Conservation (phyloP, 2,113 vertebrate genomes). For the Marmota monax region DNA sequence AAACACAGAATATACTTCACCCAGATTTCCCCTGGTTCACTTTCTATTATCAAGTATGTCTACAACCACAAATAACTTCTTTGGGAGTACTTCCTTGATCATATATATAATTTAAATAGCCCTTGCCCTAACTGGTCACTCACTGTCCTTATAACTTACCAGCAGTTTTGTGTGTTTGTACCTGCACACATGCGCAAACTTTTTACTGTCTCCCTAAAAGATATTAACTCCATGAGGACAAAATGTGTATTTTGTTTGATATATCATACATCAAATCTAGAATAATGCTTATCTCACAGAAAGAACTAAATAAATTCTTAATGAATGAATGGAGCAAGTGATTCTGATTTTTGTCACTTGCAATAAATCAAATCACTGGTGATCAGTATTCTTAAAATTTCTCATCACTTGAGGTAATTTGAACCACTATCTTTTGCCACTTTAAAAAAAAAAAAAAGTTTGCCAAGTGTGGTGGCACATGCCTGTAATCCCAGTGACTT, state of each 20-base stretch:
- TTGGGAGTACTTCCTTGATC: not conserved
- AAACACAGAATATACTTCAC: not conserved
- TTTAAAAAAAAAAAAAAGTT: too few species aligned
- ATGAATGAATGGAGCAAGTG: not conserved
- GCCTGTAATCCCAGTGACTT: too few species aligned
- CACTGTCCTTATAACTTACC: not conserved
- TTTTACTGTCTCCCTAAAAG: slow-evolving; percentile 11
- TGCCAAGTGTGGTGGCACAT: too few species aligned
- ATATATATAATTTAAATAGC: not conserved
- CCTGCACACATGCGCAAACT: not conserved
- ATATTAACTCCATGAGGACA: not conserved
- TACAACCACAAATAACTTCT: not conserved
- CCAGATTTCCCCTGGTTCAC: not conserved
- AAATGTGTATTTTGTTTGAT: not conserved
- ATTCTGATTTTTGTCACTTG: slow-evolving; percentile 23
- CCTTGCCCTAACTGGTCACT: not conserved
- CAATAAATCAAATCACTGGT: slow-evolving; percentile 27
- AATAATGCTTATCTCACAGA: not conserved
- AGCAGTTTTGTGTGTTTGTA: not conserved
- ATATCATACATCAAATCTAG: not conserved
- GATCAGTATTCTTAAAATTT: slow-evolving; percentile 1
- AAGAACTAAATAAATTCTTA: slow-evolving; percentile 30
- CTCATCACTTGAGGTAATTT: slow-evolving; percentile 12
- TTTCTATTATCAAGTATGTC: not conserved
- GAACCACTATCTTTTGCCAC: not conserved